These are phyloP conservation scores for Ophion ellenae DNA, from an alignment of 2,888 invertebrate species.

Conservation along the genomic window DNA sequence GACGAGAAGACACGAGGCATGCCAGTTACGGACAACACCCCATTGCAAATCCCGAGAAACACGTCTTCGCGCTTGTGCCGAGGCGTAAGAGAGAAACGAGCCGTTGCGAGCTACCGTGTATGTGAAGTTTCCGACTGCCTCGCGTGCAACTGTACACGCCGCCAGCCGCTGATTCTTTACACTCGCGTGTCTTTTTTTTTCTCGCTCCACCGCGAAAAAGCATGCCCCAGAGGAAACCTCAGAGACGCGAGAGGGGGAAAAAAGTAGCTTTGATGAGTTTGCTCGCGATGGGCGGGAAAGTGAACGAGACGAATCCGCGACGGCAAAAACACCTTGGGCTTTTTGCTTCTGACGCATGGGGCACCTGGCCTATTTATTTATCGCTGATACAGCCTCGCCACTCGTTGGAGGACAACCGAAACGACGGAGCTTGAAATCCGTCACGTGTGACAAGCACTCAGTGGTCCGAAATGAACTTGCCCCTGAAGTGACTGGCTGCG, in stretches of 20 bases:
- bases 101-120: constrained; percentile 29
- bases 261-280: constrained; percentile 14
- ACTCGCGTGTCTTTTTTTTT: constrained; percentile 51
- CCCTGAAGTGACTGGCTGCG: neutral
- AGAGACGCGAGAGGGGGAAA: constrained; percentile 5
- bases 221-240: constrained; percentile 4
- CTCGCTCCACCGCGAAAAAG: constrained; percentile 61
- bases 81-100: constrained; percentile 72
- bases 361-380: neutral
- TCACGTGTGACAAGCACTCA: neutral
- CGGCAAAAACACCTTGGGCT: neutral
- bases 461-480: neutral
- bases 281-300: constrained; percentile 53
- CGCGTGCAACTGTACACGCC: constrained; percentile 17
- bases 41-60: constrained; percentile 75
- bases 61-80: constrained; percentile 72
- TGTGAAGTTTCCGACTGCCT: neutral
- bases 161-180: constrained; percentile 72
- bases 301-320: constrained; percentile 60
- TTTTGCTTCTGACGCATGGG: neutral
- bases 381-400: neutral
- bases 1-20: constrained; percentile 77
- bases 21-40: constrained; percentile 67
- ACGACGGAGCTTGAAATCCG: neutral
- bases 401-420: neutral